Evolutionary conservation across 2,113 vertebrate genomes (phyloP).

Genomic region (Microcebus jonahi): DNA sequence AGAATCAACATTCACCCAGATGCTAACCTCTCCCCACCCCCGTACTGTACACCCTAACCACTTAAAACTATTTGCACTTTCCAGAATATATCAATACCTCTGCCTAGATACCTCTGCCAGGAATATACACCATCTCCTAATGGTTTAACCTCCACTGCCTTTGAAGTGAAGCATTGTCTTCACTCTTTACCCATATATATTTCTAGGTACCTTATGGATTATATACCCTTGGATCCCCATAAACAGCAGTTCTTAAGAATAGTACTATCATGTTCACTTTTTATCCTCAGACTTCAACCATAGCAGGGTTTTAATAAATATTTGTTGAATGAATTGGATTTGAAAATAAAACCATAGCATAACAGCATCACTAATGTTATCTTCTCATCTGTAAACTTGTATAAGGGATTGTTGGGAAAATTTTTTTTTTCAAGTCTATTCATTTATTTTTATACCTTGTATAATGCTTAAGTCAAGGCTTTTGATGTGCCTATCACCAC

Average conservation of each 20-base stretch:
- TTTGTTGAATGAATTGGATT: slow-evolving; percentile 10
- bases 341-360: not conserved
- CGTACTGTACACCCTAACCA: not conserved
- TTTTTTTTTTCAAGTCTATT: not conserved
- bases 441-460: too few species aligned
- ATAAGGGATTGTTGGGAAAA: not conserved
- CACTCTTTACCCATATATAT: fast-evolving
- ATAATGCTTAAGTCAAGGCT: too few species aligned
- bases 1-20: not conserved
- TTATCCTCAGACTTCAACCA: not conserved
- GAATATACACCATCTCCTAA: not conserved
- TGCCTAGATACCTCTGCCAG: not conserved
- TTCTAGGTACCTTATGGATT: not conserved
- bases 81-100: not conserved
- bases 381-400: not conserved
- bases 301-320: not conserved
- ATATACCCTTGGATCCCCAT: not conserved
- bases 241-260: not conserved
- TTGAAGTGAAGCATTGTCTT: not conserved
- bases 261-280: not conserved
- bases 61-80: not conserved
- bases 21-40: fast-evolving
- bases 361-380: not conserved
- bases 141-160: not conserved
- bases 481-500: too few species aligned